Evolutionary conservation across 2,113 vertebrate species (phyloP).

Genomic region (Gyps fulvus): DNA sequence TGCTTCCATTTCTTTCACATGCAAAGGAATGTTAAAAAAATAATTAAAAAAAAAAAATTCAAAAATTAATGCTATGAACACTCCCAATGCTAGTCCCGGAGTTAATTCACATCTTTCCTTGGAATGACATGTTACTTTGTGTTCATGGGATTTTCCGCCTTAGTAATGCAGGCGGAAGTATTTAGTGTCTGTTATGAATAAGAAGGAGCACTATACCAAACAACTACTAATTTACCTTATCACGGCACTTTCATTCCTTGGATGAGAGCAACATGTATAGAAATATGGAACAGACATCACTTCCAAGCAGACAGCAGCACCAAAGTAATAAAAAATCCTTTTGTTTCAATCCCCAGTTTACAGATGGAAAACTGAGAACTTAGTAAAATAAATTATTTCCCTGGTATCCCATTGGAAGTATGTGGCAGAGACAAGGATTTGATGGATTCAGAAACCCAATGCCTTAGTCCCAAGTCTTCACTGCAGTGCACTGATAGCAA

Average conservation of each 20-base stretch:
- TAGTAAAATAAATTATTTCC: background rate
- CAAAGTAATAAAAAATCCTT: background rate
- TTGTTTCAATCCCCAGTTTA: background rate
- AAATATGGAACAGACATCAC: background rate
- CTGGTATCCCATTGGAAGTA: background rate
- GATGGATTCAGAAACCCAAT: background rate
- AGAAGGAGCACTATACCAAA: background rate
- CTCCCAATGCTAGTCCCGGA: background rate
- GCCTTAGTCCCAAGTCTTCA: background rate
- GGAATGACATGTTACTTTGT: background rate
- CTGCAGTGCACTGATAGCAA: background rate
- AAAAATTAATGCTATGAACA: background rate
- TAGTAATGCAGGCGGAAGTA: background rate
- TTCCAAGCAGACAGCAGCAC: background rate
- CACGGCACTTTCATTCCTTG: background rate
- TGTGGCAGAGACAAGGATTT: background rate
- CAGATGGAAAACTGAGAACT: background rate
- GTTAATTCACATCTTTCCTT: background rate
- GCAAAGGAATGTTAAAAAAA: background rate
- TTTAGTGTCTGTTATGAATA: background rate
- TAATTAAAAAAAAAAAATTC: background rate
- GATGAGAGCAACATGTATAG: background rate
- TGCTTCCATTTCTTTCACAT: slow-evolving; percentile 62
- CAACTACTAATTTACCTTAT: background rate
- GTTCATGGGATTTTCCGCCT: background rate